phyloP scores from a whole-genome alignment of 2,113 vertebrate species.

The Agapornis roseicollis region DNA sequence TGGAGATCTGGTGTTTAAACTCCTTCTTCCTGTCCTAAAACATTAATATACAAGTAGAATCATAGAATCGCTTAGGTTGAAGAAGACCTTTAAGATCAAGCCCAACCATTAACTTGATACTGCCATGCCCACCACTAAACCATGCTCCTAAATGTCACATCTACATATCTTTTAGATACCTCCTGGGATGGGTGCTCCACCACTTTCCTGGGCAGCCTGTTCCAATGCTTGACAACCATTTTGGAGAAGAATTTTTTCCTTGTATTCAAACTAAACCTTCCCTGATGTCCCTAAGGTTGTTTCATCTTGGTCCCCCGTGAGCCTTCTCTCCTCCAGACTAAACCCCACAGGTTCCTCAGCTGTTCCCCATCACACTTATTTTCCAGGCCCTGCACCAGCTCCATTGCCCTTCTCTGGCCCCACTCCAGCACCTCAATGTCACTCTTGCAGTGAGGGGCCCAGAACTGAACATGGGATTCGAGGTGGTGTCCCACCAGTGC shows the following conservation, averaged over 20 bases:
- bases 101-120: neutral
- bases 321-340: neutral
- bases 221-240: neutral
- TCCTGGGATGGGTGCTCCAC: neutral
- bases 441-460: neutral
- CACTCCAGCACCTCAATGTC: neutral
- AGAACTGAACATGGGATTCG: neutral
- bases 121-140: neutral
- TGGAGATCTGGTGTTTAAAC: neutral
- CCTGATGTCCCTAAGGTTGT: neutral
- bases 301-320: neutral
- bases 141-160: neutral
- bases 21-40: neutral
- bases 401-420: neutral
- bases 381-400: neutral
- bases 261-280: fast-evolving
- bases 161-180: neutral
- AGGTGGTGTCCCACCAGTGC: neutral
- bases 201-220: neutral
- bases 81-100: neutral
- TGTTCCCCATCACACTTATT: neutral
- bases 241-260: neutral
- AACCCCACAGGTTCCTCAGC: neutral
- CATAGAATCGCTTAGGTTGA: neutral
- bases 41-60: neutral